Conservation (phyloP, 2,888 invertebrate genomes). For the Rhopalosiphum nymphaeae region DNA sequence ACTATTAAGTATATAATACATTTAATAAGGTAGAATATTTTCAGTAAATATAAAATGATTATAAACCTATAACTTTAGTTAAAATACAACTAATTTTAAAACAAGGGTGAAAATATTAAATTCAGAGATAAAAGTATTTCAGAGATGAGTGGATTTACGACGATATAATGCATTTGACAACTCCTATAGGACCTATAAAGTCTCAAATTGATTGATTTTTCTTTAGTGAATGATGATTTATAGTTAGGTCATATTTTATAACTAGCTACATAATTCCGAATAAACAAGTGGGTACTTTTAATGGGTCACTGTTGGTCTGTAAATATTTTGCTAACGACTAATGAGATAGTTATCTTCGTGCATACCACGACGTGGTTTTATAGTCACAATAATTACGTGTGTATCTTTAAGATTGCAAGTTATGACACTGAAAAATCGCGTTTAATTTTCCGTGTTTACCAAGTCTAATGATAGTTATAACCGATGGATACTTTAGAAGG, state of each 20-base stretch:
- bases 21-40: not conserved
- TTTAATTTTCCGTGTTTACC: not conserved
- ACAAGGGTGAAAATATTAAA: not conserved
- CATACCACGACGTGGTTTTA: not conserved
- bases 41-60: not conserved
- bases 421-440: slow-evolving; percentile 5
- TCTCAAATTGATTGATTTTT: slow-evolving; percentile 21
- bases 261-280: not conserved
- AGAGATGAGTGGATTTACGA: not conserved
- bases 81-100: not conserved
- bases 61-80: not conserved
- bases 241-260: slow-evolving; percentile 3
- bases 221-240: slow-evolving; percentile 1
- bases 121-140: not conserved
- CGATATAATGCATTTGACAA: not conserved
- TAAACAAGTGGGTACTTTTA: not conserved
- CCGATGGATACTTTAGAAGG: not conserved
- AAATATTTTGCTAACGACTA: slow-evolving; percentile 12
- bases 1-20: not conserved
- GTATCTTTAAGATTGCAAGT: not conserved
- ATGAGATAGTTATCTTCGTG: not conserved
- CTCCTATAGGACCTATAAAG: not conserved
- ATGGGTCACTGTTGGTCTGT: not conserved
- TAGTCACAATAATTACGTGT: not conserved
- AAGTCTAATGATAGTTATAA: not conserved